Base-by-base conservation (phyloP, 2,888 invertebrate genomes). In the Cistogaster globosa region DNA sequence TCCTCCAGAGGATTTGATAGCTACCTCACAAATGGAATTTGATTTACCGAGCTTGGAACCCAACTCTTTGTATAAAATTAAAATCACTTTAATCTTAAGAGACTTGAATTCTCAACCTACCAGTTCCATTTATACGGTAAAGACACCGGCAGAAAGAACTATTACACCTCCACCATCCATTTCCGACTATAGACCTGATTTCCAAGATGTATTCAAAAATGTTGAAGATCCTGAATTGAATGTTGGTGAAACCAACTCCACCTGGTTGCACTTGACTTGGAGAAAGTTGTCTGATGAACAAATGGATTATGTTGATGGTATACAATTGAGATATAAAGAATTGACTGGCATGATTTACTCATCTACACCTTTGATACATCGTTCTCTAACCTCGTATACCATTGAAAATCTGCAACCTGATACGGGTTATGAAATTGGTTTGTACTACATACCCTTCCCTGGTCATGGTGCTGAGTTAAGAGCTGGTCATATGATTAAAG, bases 291-390 rank as follows among this genome's bases (percentile, higher is more conserved):
- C 94, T 0, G 96, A 96, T 81, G 95, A 96, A 58, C 97, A 98
- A 90, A 92, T 97, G 87, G 95, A 96, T 88, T 96, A 96, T 89
- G 96, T 98, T 77, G 98, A 98, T 89, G 98, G 97, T 1, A 95
- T 98, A 58, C 97, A 97, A 92, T 93, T 98, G 87, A 95, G 97
- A 88, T 98, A 96, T 91, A 96, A 97, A 89, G 96, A 97, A 90
- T 94, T 95, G 11, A 96, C 96, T 77, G 96, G 96, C 48, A 96
- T 96, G 89, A 96, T 97, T 82, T 98, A 97, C 92, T 96, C 96
- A 36, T 96, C 96, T 86, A 97, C 97, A 0, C 97, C 97, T 26
- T 92, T 98, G 32, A 95, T 98, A 45, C 98, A 98, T 91, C 94
- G 94, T 76, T 96, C 97, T 11, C 95, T 97, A 0, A 96, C 96